Evolutionary conservation across 2,888 invertebrate species (phyloP).

Genomic region (Subacronicta megacephala): DNA sequence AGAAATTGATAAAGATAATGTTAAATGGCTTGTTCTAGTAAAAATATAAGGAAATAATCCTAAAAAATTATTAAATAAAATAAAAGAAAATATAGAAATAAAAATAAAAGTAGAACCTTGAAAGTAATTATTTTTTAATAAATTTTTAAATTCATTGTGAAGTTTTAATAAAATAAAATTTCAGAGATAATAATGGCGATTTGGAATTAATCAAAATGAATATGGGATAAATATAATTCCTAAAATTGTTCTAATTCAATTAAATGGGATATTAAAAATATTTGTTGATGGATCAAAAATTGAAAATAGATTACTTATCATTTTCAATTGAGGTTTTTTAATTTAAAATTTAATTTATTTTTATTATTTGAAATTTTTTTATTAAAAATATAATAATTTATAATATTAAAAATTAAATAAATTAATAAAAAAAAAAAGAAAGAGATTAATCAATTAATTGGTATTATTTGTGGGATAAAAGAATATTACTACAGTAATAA

Average conservation of each 20-base stretch:
- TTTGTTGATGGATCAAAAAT: slow-evolving; percentile 91
- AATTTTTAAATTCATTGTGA: slow-evolving; percentile 90
- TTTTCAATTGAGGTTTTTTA: slow-evolving; percentile 85
- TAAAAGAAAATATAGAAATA: slow-evolving; percentile 88
- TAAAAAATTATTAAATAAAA: slow-evolving; percentile 92
- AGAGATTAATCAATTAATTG: slow-evolving; percentile 88
- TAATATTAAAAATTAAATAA: slow-evolving; percentile 85
- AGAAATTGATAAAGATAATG: slow-evolving; percentile 89
- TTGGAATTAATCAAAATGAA: slow-evolving; percentile 88
- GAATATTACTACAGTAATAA: slow-evolving; percentile 90
- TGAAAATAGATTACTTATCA: slow-evolving; percentile 92
- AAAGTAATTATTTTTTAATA: slow-evolving; percentile 80
- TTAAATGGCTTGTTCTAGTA: slow-evolving; percentile 91
- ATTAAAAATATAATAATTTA: slow-evolving; percentile 86
- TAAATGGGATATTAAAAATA: slow-evolving; percentile 85
- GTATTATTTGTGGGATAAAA: slow-evolving; percentile 92
- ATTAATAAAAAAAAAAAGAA: slow-evolving; percentile 77
- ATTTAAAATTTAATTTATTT: slow-evolving; percentile 62
- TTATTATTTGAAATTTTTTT: slow-evolving; percentile 63
- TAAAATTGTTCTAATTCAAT: slow-evolving; percentile 90
- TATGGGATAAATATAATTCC: slow-evolving; percentile 86
- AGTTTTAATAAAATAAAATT: slow-evolving; percentile 81
- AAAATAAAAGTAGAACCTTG: slow-evolving; percentile 89
- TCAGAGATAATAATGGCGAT: slow-evolving; percentile 85
- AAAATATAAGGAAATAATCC: slow-evolving; percentile 93